Evolutionary conservation across 2,888 invertebrate genomes (phyloP).

Genomic region (Eumerus sabulonum): DNA sequence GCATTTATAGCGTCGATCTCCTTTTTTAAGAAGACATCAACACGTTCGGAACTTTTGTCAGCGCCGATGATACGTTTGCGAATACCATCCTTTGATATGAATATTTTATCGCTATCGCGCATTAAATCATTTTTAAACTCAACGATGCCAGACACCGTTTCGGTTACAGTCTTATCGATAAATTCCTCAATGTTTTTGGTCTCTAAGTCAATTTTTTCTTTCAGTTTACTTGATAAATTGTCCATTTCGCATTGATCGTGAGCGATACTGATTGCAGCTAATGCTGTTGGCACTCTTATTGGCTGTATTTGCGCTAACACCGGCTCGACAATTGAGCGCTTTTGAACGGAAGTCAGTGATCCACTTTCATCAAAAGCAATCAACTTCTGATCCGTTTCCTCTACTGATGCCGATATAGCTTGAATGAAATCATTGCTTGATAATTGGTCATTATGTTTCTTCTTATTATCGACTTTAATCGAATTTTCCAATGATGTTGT

Average conservation of each 20-base stretch:
- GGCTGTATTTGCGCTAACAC: constrained; percentile 34
- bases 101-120: constrained; percentile 74
- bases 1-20: constrained; percentile 79
- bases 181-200: constrained; percentile 79
- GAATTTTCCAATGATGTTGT: constrained; percentile 44
- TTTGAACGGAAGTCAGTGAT: constrained; percentile 6
- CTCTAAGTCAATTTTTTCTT: constrained; percentile 78
- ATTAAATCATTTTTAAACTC: constrained; percentile 79
- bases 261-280: constrained; percentile 76
- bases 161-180: constrained; percentile 79
- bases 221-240: constrained; percentile 77
- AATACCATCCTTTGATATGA: constrained; percentile 72
- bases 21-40: constrained; percentile 76
- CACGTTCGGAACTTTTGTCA: constrained; percentile 69
- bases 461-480: constrained; percentile 23
- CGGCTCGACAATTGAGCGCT: constrained; percentile 26
- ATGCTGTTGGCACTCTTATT: constrained; percentile 70
- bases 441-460: constrained; percentile 40
- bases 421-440: constrained; percentile 53
- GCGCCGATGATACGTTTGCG: constrained; percentile 75
- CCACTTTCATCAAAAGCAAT: constrained; percentile 11
- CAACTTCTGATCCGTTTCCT: neutral
- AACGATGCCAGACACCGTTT: constrained; percentile 78
- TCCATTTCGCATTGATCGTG: constrained; percentile 79
- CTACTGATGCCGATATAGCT: neutral